Base-by-base conservation (phyloP, 1,140 invertebrate species). In the Popillia japonica region DNA sequence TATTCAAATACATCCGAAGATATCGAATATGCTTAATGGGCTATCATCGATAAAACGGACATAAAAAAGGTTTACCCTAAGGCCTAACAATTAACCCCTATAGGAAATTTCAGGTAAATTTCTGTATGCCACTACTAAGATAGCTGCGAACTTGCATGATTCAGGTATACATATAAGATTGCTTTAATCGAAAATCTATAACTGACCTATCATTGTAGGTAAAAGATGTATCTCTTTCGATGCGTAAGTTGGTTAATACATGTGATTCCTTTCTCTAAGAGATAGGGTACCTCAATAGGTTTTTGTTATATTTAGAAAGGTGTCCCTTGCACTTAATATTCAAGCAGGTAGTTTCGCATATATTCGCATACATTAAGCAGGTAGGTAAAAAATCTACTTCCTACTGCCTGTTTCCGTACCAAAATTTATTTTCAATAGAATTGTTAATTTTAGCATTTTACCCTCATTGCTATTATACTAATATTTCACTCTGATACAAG, bases 301-400 rank as follows among this genome's bases (percentile, higher is more conserved):
- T 40, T 17, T 44, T 40, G 41, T 40, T 20, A 41, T 78, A 80
- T 83, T 81, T 79, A 81, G 34, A 81, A 84, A 81, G 85, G 85
- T 84, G 84, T 85, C 84, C 82, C 81, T 85, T 86, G 83, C 85
- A 86, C 84, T 86, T 85, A 85, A 85, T 85, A 86, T 85, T 83
- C 84, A 85, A 84, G 84, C 85, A 86, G 85, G 85, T 86, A 86
- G 80, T 79, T 83, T 81, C 72, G 83, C 81, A 83, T 84, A 85
- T 83, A 82, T 86, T 85, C 85, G 84, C 84, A 86, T 85, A 84
- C 80, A 85, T 86, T 85, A 85, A 80, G 82, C 85, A 86, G 85
- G 85, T 86, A 86, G 84, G 80, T 80, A 85, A 83, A 86, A 86
- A 85, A 83, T 77, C 72, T 72, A 77, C 77, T 80, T 83, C 80